These are phyloP conservation scores for Nyctibius bracteatus DNA, from an alignment of 2,113 vertebrate genomes.

Conservation along the genomic window DNA sequence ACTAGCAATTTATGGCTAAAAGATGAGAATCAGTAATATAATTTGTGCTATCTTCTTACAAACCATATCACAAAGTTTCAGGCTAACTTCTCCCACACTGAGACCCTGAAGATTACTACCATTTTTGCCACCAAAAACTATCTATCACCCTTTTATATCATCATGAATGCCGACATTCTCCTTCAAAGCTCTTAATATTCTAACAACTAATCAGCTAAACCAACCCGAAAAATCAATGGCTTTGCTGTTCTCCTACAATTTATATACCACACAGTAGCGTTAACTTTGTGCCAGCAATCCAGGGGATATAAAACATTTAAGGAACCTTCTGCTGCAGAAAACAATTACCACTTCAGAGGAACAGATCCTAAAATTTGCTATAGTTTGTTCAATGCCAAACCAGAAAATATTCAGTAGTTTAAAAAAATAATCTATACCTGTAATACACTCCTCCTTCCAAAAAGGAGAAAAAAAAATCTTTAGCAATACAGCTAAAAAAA, in stretches of 20 bases:
- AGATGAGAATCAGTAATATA: not conserved
- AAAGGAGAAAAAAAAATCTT: not conserved
- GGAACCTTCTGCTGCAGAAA: not conserved
- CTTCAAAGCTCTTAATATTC: not conserved
- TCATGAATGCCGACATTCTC: fast-evolving
- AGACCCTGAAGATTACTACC: not conserved
- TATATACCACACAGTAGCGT: not conserved
- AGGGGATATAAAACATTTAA: not conserved
- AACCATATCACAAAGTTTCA: not conserved
- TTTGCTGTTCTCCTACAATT: not conserved
- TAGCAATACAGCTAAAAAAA: not conserved
- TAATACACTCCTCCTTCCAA: not conserved
- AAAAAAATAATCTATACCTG: not conserved
- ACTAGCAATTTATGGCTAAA: not conserved
- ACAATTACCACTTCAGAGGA: not conserved
- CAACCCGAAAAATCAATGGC: not conserved
- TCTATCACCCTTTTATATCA: not conserved
- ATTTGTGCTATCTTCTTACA: not conserved
- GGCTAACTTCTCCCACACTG: not conserved
- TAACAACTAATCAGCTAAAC: not conserved
- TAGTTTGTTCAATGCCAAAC: not conserved
- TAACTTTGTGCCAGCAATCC: not conserved
- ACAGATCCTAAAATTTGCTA: not conserved
- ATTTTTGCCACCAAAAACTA: not conserved
- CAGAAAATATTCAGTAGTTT: not conserved